Evolutionary conservation across 2,888 invertebrate genomes (phyloP).

Genomic region (Eucera pruinosa): DNA sequence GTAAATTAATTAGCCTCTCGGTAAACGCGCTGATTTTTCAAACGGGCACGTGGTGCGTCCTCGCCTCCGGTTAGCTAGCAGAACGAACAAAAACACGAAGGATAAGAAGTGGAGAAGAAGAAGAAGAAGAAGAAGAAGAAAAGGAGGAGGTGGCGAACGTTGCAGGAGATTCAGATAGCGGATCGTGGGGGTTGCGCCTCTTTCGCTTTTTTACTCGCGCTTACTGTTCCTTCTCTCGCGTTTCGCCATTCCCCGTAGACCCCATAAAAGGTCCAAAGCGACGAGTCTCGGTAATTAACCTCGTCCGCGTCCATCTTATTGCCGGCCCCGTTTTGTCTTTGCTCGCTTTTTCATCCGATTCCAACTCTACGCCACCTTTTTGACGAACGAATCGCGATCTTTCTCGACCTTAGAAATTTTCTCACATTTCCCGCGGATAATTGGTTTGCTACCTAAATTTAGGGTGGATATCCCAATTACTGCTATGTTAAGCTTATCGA

Average conservation of each 20-base stretch:
- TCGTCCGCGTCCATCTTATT: slow-evolving; percentile 76
- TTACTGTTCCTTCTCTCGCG: slow-evolving; percentile 45
- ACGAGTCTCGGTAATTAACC: slow-evolving; percentile 79
- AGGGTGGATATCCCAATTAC: no score
- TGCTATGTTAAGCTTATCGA: no score
- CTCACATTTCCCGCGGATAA: no score
- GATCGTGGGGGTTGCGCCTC: slow-evolving; percentile 72
- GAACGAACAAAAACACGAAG: slow-evolving; percentile 25
- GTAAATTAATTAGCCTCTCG: slow-evolving; percentile 81
- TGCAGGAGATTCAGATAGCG: slow-evolving; percentile 68
- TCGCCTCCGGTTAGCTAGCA: slow-evolving; percentile 59
- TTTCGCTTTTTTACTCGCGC: slow-evolving; percentile 57
- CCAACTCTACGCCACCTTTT: slow-evolving; percentile 22
- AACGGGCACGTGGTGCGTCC: slow-evolving; percentile 69
- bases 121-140: slow-evolving; percentile 42
- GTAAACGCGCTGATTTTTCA: slow-evolving; percentile 78
- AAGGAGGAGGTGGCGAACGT: slow-evolving; percentile 60
- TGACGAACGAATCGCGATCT: slow-evolving; percentile 28
- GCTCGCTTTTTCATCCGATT: not conserved
- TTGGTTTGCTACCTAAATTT: no score
- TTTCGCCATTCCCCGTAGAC: slow-evolving; percentile 54
- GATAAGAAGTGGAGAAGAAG: slow-evolving; percentile 11
- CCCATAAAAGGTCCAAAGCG: slow-evolving; percentile 65
- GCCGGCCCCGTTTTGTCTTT: slow-evolving; percentile 37
- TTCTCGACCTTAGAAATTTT: not conserved